Percentiles rank a stretch among this genome's conserved stretches.
Conservation (phyloP, 1,140 invertebrate genomes). For the Atta colombica region DNA sequence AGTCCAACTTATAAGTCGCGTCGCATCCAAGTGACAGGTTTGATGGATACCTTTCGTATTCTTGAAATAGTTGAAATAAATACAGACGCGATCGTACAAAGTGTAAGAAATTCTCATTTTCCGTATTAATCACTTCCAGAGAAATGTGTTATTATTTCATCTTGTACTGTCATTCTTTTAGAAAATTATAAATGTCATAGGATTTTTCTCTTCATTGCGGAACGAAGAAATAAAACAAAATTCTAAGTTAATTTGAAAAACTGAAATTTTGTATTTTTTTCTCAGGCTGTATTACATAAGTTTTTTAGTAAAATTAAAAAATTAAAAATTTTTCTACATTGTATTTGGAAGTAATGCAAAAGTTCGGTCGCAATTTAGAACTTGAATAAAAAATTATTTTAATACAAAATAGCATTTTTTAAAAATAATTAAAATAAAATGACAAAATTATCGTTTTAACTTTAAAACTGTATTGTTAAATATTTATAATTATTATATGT, state of each 20-base stretch:
- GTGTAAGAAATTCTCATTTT: slow-evolving; percentile 1
- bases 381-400: too few species aligned
- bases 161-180: background rate
- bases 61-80: background rate
- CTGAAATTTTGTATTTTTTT: background rate
- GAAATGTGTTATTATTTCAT: background rate
- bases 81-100: background rate
- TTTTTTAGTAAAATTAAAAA: too few species aligned
- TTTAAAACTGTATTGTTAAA: too few species aligned
- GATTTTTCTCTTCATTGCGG: background rate
- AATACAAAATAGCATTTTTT: too few species aligned
- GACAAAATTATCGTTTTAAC: too few species aligned
- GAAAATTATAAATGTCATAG: background rate
- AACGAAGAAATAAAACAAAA: background rate
- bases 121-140: background rate
- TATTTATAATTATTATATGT: too few species aligned
- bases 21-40: background rate
- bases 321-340: too few species aligned
- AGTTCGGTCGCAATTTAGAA: too few species aligned
- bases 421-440: too few species aligned
- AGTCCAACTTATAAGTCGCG: background rate
- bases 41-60: slow-evolving; percentile 3
- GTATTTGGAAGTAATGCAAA: too few species aligned
- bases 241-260: background rate
- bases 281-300: background rate